These are phyloP conservation scores for Musca domestica DNA, from an alignment of 1,140 invertebrate species.

Conservation along the genomic window DNA sequence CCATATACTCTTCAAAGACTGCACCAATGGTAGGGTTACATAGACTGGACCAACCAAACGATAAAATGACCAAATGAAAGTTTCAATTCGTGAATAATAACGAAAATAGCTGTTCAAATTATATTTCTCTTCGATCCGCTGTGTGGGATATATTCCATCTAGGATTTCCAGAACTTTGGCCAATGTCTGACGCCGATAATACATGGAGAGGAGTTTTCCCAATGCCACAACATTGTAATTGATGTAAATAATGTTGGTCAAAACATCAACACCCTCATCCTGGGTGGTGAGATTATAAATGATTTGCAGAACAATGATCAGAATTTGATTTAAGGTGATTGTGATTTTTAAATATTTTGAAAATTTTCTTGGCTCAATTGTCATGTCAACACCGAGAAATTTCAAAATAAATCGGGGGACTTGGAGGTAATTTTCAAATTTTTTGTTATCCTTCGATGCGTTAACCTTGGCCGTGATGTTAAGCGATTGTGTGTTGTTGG, in stretches of 20 bases:
- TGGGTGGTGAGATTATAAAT: background rate
- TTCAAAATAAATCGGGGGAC: background rate
- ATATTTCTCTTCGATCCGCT: background rate
- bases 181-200: conserved; percentile 1
- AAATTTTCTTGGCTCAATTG: background rate
- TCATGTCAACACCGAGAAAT: background rate
- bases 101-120: conserved; percentile 1
- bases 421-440: background rate
- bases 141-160: background rate
- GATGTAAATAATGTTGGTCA: background rate
- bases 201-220: conserved; percentile 11
- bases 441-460: background rate
- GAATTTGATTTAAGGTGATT: background rate
- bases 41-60: background rate
- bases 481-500: background rate
- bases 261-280: background rate
- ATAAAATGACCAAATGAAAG: conserved; percentile 1
- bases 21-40: background rate
- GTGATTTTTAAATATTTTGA: background rate
- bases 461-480: background rate
- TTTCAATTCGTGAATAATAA: conserved; percentile 3
- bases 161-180: background rate
- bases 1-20: background rate
- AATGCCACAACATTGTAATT: conserved; percentile 4
- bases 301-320: background rate